A percentile compares a stretch with the other conserved stretches of the same genome.
phyloP scores from a whole-genome alignment of 2,113 vertebrate genomes.

The Pipra filicauda region DNA sequence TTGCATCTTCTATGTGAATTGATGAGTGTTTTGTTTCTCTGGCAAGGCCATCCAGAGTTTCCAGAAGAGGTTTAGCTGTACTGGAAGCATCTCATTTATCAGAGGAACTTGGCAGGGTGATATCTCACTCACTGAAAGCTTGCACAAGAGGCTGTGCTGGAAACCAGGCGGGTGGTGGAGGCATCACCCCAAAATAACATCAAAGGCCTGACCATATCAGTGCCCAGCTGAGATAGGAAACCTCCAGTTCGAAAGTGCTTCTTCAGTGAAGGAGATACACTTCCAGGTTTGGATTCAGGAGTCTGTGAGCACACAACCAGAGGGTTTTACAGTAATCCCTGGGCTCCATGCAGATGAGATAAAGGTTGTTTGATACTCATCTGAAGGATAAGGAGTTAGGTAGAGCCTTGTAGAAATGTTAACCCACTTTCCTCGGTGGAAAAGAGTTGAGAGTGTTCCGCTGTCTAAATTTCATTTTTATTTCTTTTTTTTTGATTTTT shows the following conservation, averaged over 20 bases:
- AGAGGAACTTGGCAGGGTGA: slow-evolving; percentile 1
- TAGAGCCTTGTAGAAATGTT: background rate
- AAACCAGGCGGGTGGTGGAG: background rate
- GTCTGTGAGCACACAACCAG: background rate
- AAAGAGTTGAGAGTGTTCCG: background rate
- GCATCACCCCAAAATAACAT: slow-evolving; percentile 32
- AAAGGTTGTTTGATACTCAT: background rate
- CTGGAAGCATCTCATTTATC: slow-evolving; percentile 18
- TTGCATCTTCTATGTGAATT: background rate
- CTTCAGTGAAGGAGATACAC: background rate
- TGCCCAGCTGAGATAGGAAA: background rate
- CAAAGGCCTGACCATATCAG: background rate
- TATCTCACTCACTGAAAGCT: background rate
- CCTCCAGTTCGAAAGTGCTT: background rate
- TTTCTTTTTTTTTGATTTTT: background rate
- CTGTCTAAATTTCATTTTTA: background rate
- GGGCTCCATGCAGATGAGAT: background rate
- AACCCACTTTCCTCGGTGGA: background rate
- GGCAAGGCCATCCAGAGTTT: background rate
- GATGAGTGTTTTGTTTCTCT: background rate
- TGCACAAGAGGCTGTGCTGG: slow-evolving; percentile 7
- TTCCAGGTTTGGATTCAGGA: slow-evolving; percentile 1
- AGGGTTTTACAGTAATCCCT: background rate
- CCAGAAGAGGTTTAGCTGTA: background rate
- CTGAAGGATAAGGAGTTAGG: background rate